These are phyloP conservation scores for Homarus gammarus DNA, from an alignment of 2,888 invertebrate genomes.

Conservation along the genomic window DNA sequence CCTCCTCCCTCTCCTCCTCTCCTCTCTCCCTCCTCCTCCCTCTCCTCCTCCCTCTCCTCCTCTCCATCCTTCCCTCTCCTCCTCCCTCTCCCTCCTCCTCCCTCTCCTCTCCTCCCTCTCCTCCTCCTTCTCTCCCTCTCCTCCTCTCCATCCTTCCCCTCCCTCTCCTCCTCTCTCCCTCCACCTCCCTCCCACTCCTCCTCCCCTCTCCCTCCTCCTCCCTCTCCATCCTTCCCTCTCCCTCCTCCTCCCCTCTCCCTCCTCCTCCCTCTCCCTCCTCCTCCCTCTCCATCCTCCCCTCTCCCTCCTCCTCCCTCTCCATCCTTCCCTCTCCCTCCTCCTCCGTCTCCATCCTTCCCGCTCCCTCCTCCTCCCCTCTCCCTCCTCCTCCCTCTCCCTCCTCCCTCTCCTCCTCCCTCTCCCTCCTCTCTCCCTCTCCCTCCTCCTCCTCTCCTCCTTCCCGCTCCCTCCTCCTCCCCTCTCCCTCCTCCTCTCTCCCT, in stretches of 20 bases:
- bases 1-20: no score
- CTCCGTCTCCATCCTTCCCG: not conserved
- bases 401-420: no score
- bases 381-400: not conserved
- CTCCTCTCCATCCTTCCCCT: no score
- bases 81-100: not conserved
- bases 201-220: slow-evolving; percentile 16
- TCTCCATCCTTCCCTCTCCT: not conserved
- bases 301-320: slow-evolving; percentile 6
- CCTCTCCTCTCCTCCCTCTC: not conserved
- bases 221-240: slow-evolving; percentile 17
- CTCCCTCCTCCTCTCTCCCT: not conserved
- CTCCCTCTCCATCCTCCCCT: not conserved
- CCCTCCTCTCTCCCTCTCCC: no score
- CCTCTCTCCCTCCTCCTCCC: not conserved
- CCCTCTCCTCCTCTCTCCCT: slow-evolving; percentile 30
- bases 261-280: not conserved
- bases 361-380: not conserved
- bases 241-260: not conserved
- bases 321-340: not conserved
- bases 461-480: no score
- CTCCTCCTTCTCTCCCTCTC: not conserved
- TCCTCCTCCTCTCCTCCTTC: no score
- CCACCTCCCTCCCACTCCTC: slow-evolving; percentile 48
- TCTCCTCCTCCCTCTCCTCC: slow-evolving; percentile 33